Conservation (phyloP, 2,888 invertebrate genomes). For the Stenoptilia bipunctidactyla region DNA sequence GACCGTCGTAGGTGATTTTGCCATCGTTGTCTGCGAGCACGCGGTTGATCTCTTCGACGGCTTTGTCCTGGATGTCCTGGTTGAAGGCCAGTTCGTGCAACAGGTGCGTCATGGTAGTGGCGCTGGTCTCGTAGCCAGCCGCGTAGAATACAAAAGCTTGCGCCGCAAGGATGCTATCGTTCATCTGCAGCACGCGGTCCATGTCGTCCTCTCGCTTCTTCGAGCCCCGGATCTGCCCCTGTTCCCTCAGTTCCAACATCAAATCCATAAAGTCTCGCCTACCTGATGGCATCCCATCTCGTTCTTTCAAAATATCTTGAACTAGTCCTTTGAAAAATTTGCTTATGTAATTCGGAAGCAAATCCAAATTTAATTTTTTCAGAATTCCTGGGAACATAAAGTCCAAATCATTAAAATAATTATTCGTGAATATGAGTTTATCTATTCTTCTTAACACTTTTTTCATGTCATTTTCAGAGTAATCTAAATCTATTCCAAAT, state of each 20-base stretch:
- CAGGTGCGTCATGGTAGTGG: constrained; percentile 33
- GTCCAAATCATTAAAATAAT: constrained; percentile 21
- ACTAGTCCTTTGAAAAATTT: constrained; percentile 27
- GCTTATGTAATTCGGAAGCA: constrained; percentile 21
- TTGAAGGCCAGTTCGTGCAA: constrained; percentile 36
- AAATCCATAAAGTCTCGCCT: constrained; percentile 39
- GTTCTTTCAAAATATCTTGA: constrained; percentile 20
- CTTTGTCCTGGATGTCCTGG: constrained; percentile 30
- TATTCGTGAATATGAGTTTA: constrained; percentile 16
- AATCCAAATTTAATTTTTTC: constrained; percentile 21
- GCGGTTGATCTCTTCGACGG: constrained; percentile 31
- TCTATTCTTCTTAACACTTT: constrained; percentile 11
- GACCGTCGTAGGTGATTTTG: constrained; percentile 29
- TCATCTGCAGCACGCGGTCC: constrained; percentile 19
- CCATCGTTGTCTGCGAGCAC: constrained; percentile 25
- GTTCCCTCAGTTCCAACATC: constrained; percentile 26
- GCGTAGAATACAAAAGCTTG: constrained; percentile 36
- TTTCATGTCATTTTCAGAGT: constrained; percentile 6
- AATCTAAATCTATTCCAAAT: constrained; percentile 29
- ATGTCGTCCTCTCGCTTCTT: constrained; percentile 15
- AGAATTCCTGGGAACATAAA: constrained; percentile 34
- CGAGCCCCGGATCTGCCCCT: constrained; percentile 19
- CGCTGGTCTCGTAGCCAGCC: constrained; percentile 48
- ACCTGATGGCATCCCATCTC: constrained; percentile 25
- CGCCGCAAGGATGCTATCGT: constrained; percentile 25